Percentiles rank a stretch among this genome's conserved stretches.
phyloP scores from a whole-genome alignment of 2,888 invertebrate species.

The Thumatha senex region DNA sequence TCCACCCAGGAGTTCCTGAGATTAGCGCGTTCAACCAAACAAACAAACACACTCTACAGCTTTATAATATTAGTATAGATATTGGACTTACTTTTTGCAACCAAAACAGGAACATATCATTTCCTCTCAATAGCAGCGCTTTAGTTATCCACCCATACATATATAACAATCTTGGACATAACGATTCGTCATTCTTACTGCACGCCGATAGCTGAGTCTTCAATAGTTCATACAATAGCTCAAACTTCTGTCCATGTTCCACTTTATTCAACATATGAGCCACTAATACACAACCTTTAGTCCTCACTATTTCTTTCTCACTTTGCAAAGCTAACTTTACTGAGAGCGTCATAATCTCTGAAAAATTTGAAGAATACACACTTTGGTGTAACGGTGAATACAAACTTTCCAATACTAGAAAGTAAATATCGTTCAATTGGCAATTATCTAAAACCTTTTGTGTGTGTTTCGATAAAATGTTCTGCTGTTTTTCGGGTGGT shows the following conservation, averaged over 20 bases:
- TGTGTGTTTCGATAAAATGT: conserved; percentile 54
- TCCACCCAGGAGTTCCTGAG: no score
- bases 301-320: conserved; percentile 53
- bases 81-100: conserved; percentile 66
- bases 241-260: conserved; percentile 65
- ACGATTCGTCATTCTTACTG: conserved; percentile 40
- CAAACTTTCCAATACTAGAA: conserved; percentile 77
- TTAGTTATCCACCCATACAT: conserved; percentile 73
- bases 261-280: conserved; percentile 85
- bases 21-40: no score
- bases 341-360: conserved; percentile 61
- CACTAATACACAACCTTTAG: conserved; percentile 74
- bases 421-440: conserved; percentile 51
- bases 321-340: conserved; percentile 60
- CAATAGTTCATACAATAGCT: conserved; percentile 61
- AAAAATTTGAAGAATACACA: conserved; percentile 55
- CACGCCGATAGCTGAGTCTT: conserved; percentile 51
- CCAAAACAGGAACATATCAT: conserved; percentile 67
- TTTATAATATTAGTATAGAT: no score
- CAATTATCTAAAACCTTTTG: conserved; percentile 51
- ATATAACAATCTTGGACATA: conserved; percentile 57
- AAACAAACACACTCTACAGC: no score
- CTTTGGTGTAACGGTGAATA: conserved; percentile 72
- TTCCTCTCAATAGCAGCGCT: conserved; percentile 66
- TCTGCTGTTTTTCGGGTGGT: conserved; percentile 56